Evolutionary conservation across 2,797 vertebrate species (phyloP), one percentile per base, ranked within the genome.

Genomic region (Micropoecilia bifurca): DNA sequence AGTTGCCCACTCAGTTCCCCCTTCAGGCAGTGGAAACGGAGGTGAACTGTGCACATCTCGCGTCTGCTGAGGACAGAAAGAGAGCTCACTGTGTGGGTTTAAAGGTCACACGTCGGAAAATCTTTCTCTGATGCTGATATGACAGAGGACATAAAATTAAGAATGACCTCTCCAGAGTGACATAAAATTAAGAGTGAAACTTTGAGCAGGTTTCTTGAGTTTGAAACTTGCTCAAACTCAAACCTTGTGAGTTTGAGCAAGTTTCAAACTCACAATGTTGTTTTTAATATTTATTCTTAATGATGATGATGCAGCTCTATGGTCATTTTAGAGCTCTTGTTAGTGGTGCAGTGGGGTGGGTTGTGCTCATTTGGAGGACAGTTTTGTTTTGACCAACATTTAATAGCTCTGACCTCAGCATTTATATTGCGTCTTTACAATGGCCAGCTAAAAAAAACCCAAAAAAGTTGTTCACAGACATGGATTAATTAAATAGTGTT

Each of bases 11-110:
- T 83, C 74, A 73, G 78, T 81, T 86, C 89, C 80, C 85, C 13
- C 84, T 84, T 84, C 75, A 66, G 78, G 25, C 82, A 30, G 30
- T 73, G 66, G 81, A 76, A 84, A 88, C 74, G 36, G 81, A 90
- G 81, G 80, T 73, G 84, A 88, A 82, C 61, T 43, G 4, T 10
- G 48, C 50, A 77, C 74, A 74, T 91, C 77, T 76, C 41, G 76
- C 6, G 33, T 43, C 73, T 28, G 12, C 9, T 25, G 33, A 72
- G 45, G 36, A 78, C 57, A 14, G 41, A 83, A 73, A 55, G 4
- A 61, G 80, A 61, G 80, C 87, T 89, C 81, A 92, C 78, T 50
- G 63, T 75, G 81, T 77, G 59, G 57, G 85, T 90, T 88, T 87
- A 83, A 92, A 91, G 83, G 88, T 90, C 81, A 85, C 1, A 36